Evolutionary conservation across 2,113 vertebrate genomes (phyloP).

Genomic region (Pomatorhinus ruficollis): DNA sequence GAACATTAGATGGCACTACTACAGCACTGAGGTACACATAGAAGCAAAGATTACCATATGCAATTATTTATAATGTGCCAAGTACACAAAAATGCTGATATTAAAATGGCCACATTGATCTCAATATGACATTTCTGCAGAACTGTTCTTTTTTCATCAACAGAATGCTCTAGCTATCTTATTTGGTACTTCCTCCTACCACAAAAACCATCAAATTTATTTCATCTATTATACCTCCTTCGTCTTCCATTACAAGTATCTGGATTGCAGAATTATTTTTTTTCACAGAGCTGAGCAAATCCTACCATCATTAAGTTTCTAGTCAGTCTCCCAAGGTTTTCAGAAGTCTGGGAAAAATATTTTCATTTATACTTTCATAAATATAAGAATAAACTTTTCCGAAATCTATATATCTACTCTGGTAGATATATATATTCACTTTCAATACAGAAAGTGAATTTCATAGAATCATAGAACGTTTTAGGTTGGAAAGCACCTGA

Average conservation of each 20-base stretch:
- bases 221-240: background rate
- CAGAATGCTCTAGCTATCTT: background rate
- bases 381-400: background rate
- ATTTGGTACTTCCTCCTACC: background rate
- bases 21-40: background rate
- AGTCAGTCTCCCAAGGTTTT: background rate
- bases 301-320: background rate
- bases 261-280: background rate
- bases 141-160: background rate
- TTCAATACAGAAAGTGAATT: background rate
- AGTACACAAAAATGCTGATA: background rate
- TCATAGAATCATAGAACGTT: background rate
- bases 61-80: background rate
- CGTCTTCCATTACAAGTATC: background rate
- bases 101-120: background rate
- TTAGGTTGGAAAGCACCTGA: background rate
- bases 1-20: background rate
- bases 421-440: too few species aligned
- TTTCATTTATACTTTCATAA: background rate
- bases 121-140: background rate
- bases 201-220: background rate
- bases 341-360: background rate
- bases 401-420: background rate
- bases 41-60: background rate
- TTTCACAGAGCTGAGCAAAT: background rate